phyloP scores from a whole-genome alignment of 2,888 invertebrate species.

The Hydroisotoma schaefferi region DNA sequence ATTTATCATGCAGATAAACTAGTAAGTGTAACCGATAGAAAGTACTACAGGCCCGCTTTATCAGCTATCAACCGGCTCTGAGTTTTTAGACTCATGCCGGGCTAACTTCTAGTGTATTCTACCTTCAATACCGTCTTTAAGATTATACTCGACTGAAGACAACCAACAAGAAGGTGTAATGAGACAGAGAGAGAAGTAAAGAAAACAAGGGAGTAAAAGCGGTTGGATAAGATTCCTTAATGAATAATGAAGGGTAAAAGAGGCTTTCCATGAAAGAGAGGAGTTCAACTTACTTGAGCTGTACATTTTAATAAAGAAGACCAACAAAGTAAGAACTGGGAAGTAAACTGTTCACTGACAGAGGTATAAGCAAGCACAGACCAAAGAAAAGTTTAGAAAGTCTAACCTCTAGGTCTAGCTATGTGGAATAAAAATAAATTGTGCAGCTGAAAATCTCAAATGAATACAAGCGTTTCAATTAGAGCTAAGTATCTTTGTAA shows the following conservation, averaged over 20 bases:
- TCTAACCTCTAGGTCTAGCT: too few species aligned
- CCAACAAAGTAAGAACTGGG: background rate
- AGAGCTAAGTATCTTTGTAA: conserved; percentile 45
- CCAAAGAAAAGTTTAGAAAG: too few species aligned
- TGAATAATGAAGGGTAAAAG: conserved; percentile 13
- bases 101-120: too few species aligned
- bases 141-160: too few species aligned
- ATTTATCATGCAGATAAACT: too few species aligned
- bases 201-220: background rate
- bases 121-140: too few species aligned
- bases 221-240: background rate
- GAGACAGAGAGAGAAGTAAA: background rate
- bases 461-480: conserved; percentile 48
- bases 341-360: background rate
- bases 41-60: too few species aligned
- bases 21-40: too few species aligned
- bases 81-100: too few species aligned
- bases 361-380: background rate
- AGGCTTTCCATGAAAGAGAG: conserved; percentile 1
- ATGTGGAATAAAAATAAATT: conserved; percentile 29
- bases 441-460: conserved; percentile 45
- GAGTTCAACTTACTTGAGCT: too few species aligned
- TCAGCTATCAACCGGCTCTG: too few species aligned
- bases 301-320: too few species aligned
- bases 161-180: background rate